Percentiles rank a stretch among this genome's conserved stretches.
phyloP scores from a whole-genome alignment of 2,113 vertebrate genomes.

The Poecile atricapillus region DNA sequence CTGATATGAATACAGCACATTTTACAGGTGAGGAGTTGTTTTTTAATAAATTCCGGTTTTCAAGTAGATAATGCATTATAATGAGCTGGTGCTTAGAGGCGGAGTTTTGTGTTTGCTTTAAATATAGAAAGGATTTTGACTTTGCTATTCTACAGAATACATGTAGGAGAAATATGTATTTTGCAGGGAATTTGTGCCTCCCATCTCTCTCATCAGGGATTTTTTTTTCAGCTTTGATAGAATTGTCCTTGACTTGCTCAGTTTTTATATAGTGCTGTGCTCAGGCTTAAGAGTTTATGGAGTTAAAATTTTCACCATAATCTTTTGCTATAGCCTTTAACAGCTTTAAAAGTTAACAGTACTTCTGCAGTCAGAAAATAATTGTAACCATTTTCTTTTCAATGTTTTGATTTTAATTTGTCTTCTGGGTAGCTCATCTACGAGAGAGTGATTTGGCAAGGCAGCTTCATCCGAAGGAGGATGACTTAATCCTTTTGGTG shows the following conservation, averaged over 20 bases:
- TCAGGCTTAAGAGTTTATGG: background rate
- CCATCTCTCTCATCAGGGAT: background rate
- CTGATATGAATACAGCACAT: conserved; percentile 67
- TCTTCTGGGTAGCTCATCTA: conserved; percentile 55
- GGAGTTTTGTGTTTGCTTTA: background rate
- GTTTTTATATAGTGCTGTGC: background rate
- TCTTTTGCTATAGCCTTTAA: background rate
- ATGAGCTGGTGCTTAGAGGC: background rate
- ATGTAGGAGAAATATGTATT: fast-evolving
- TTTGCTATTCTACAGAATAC: background rate
- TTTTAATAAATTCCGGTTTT: background rate
- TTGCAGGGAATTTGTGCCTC: background rate
- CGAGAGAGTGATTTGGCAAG: conserved; percentile 61
- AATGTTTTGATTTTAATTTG: background rate
- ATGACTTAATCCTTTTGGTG: conserved; percentile 79
- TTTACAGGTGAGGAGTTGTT: conserved; percentile 60
- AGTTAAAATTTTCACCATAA: background rate
- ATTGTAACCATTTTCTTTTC: background rate
- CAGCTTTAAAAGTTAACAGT: background rate
- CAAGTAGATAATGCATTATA: background rate
- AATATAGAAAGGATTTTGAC: background rate
- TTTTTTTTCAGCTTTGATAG: background rate
- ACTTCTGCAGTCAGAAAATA: background rate
- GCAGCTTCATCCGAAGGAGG: conserved; percentile 82
- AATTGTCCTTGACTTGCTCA: background rate